Evolutionary conservation across 1,140 invertebrate species (phyloP).

Genomic region (Heliconius melpomene): DNA sequence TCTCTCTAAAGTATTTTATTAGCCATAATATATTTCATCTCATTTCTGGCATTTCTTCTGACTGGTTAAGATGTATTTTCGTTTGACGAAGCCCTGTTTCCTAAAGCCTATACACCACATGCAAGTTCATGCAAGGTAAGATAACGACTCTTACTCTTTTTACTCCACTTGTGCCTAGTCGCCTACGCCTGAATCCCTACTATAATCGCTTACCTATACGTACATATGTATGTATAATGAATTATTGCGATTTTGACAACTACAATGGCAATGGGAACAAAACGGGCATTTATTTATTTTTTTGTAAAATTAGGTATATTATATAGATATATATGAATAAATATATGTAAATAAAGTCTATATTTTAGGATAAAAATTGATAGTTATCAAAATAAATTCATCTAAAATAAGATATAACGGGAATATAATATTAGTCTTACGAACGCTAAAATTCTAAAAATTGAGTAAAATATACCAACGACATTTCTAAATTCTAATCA

Average conservation of each 20-base stretch:
- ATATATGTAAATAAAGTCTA: constrained; percentile 26
- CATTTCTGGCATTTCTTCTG: not conserved
- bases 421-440: constrained; percentile 51
- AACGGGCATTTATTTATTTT: constrained; percentile 17
- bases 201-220: not conserved
- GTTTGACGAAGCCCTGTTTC: constrained; percentile 16
- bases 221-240: constrained; percentile 9
- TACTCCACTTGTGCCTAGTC: constrained; percentile 9
- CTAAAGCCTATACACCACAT: constrained; percentile 9
- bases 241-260: constrained; percentile 2
- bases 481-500: constrained; percentile 64
- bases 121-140: not conserved
- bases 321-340: constrained; percentile 37
- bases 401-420: constrained; percentile 69
- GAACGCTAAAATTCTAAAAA: constrained; percentile 57
- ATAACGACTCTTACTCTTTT: not conserved
- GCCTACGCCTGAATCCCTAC: constrained; percentile 17
- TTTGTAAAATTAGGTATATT: constrained; percentile 45
- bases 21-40: not conserved
- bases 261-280: constrained; percentile 7
- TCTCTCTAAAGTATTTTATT: not conserved
- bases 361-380: constrained; percentile 61
- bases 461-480: constrained; percentile 70
- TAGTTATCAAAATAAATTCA: constrained; percentile 75
- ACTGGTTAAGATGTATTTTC: not conserved